Percentiles rank a stretch among this genome's conserved stretches.
Evolutionary conservation across 2,113 vertebrate genomes (phyloP).

Genomic region (Clupea harengus): DNA sequence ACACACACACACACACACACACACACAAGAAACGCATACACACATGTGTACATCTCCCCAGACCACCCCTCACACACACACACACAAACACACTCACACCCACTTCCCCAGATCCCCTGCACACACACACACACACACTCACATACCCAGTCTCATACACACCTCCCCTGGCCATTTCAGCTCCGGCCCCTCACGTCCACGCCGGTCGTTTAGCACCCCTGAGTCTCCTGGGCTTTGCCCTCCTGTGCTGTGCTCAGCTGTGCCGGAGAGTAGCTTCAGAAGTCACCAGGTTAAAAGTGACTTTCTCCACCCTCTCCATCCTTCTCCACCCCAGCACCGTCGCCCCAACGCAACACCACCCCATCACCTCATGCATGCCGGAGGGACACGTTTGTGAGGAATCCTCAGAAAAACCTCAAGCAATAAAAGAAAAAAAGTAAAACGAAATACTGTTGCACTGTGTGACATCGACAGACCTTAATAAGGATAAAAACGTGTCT

Average conservation of each 20-base stretch:
- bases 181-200: not conserved
- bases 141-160: not conserved
- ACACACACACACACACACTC: constrained; percentile 2
- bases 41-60: not conserved
- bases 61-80: not conserved
- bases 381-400: not conserved
- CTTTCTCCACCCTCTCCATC: not conserved
- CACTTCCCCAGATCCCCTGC: not conserved
- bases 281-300: constrained; percentile 3
- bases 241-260: not conserved
- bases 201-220: constrained; percentile 55
- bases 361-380: not conserved
- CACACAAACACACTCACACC: not conserved
- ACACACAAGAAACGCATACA: not conserved
- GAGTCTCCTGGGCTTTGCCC: constrained; percentile 39
- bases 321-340: not conserved
- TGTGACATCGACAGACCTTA: not conserved
- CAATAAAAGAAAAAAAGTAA: not conserved
- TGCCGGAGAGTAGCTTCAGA: not conserved
- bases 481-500: not conserved
- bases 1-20: not conserved
- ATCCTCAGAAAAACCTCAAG: not conserved
- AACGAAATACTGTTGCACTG: not conserved
- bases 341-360: not conserved
- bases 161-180: not conserved